Base-by-base conservation (phyloP, 2,797 vertebrate genomes). In the Meda fulgida region DNA sequence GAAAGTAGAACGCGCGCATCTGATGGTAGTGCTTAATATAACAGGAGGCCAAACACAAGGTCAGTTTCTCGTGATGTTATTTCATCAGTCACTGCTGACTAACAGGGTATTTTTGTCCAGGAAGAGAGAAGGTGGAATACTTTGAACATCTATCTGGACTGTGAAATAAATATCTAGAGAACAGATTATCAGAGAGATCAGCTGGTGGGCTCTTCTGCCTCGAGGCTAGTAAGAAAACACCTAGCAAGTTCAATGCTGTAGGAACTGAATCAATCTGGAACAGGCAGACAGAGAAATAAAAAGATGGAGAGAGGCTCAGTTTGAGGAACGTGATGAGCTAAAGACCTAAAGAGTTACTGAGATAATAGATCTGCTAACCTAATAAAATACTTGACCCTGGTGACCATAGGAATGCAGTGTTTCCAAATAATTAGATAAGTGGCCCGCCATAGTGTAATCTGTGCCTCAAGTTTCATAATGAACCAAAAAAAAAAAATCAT, bases 161-260 rank as follows among this genome's bases (percentile, higher is more conserved):
- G 58, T 63, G 26, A 78, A 78, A 29, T 40, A 60, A 53, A 36
- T 31, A 75, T 75, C 48, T 53, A 75, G 72, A 75, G 48, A 53
- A 4, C 19, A 55, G 29, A 76, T 34, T 23, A 76, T 76, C 48
- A 76, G 19, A 76, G 72, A 55, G 73, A 60, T 40, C 53, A 38
- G 53, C 75, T 40, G 75, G 53, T 60, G 31, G 73, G 34, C 75
- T 78, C 75, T 60, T 60, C 16, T 78, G 53, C 75, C 75, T 60
- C 36, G 4, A 78, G 75, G 75, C 75, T 23, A 38, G 51, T 26
- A 26, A 58, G 75, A 58, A 77, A 77, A 53, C 53, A 58, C 21
- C 75, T 26, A 58, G 53, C 53, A 40, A 16, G 46, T 48, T 48
- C 46, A 48, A 48, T 58, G 34, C 34, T 40, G 31, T 5, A 26